Percentiles rank a stretch among this genome's conserved stretches.
phyloP scores from a whole-genome alignment of 2,113 vertebrate genomes.

The Corythornis vintsioides region DNA sequence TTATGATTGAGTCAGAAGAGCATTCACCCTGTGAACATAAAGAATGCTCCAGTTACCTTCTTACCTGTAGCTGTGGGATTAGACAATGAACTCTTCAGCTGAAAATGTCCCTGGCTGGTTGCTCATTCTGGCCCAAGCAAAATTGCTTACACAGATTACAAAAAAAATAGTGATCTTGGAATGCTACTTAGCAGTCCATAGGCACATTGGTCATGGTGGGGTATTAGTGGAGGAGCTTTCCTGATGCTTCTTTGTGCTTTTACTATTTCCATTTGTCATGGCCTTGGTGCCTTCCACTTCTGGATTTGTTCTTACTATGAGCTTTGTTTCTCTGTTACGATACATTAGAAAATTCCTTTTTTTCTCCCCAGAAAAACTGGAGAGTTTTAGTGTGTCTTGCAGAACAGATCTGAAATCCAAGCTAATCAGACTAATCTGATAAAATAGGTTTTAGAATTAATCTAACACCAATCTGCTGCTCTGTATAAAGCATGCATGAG shows the following conservation, averaged over 20 bases:
- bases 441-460: slow-evolving; percentile 28
- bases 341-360: background rate
- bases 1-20: background rate
- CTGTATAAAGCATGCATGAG: background rate
- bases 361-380: background rate
- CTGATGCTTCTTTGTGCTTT: background rate
- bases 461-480: slow-evolving; percentile 4
- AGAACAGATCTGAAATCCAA: slow-evolving; percentile 13
- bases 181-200: background rate
- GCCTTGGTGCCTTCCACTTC: background rate
- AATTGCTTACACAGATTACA: background rate
- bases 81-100: background rate
- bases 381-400: background rate
- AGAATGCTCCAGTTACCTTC: background rate
- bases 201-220: background rate
- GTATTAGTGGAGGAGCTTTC: background rate
- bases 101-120: background rate
- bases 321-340: background rate
- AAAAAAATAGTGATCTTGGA: background rate
- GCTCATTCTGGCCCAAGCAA: background rate
- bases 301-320: background rate
- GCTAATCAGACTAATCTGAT: slow-evolving; percentile 1
- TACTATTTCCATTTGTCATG: background rate
- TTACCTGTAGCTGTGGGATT: background rate
- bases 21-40: background rate